Evolutionary conservation across 2,113 vertebrate species (phyloP).

Genomic region (Oriolus oriolus): DNA sequence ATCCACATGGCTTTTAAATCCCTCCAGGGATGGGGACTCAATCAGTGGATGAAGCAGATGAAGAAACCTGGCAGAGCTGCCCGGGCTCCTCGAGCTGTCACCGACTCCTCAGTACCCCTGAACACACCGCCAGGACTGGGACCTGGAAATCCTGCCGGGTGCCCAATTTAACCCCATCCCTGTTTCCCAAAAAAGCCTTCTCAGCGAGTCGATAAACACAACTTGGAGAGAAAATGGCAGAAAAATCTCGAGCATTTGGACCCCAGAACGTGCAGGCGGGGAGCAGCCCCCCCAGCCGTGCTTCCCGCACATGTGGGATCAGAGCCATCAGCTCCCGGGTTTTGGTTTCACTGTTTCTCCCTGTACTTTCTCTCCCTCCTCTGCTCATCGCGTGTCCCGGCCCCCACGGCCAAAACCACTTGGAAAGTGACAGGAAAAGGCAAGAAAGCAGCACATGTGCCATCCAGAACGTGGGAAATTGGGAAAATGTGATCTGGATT

Average conservation of each 20-base stretch:
- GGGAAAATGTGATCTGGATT: not conserved
- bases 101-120: rapidly evolving
- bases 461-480: not conserved
- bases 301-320: not conserved
- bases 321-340: not conserved
- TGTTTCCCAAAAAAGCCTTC: not conserved
- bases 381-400: not conserved
- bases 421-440: not conserved
- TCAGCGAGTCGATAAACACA: rapidly evolving
- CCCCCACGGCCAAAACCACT: not conserved
- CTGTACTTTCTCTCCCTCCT: not conserved
- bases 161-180: not conserved
- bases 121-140: rapidly evolving
- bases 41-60: not conserved
- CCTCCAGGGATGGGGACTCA: not conserved
- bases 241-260: not conserved
- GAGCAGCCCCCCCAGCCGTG: not conserved
- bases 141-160: not conserved
- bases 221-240: not conserved
- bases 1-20: rapidly evolving
- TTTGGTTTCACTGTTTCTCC: not conserved
- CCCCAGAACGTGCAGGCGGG: not conserved
- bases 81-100: not conserved
- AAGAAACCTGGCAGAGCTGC: not conserved
- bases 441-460: not conserved